Evolutionary conservation across 2,113 vertebrate species (phyloP).

Genomic region (Benitochromis conjunctus): DNA sequence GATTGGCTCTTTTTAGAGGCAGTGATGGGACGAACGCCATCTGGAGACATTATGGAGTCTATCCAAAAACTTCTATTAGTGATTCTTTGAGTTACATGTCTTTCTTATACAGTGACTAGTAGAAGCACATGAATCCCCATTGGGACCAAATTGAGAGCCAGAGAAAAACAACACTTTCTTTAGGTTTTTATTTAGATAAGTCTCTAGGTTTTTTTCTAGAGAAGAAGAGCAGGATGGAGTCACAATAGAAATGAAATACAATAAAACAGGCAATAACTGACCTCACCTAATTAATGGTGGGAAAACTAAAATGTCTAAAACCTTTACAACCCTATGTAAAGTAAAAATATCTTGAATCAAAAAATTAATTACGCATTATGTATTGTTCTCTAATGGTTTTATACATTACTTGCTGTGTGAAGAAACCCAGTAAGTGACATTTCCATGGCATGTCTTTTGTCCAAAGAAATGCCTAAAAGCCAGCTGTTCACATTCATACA

Average conservation of each 20-base stretch:
- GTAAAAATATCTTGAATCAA: not conserved
- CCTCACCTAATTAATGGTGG: not conserved
- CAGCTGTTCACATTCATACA: not conserved
- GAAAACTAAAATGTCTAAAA: not conserved
- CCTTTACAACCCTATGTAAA: not conserved
- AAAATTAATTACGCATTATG: fast-evolving
- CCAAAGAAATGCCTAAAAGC: not conserved
- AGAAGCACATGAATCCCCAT: not conserved
- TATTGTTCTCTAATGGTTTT: not conserved
- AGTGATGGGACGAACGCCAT: not conserved
- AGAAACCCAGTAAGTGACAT: not conserved
- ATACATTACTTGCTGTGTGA: not conserved
- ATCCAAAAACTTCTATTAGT: not conserved
- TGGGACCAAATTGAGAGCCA: not conserved
- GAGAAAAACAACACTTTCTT: not conserved
- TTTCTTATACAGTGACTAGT: not conserved
- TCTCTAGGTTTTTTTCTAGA: not conserved
- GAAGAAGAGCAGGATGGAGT: not conserved
- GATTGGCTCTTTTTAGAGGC: not conserved
- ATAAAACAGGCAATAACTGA: not conserved
- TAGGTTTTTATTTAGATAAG: not conserved
- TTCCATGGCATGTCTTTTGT: not conserved
- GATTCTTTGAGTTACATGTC: not conserved
- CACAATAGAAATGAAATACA: not conserved
- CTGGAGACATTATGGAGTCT: not conserved